Percentiles rank a stretch among this genome's conserved stretches.
Evolutionary conservation across 2,888 invertebrate species (phyloP).

Genomic region (Lepas anatifera): DNA sequence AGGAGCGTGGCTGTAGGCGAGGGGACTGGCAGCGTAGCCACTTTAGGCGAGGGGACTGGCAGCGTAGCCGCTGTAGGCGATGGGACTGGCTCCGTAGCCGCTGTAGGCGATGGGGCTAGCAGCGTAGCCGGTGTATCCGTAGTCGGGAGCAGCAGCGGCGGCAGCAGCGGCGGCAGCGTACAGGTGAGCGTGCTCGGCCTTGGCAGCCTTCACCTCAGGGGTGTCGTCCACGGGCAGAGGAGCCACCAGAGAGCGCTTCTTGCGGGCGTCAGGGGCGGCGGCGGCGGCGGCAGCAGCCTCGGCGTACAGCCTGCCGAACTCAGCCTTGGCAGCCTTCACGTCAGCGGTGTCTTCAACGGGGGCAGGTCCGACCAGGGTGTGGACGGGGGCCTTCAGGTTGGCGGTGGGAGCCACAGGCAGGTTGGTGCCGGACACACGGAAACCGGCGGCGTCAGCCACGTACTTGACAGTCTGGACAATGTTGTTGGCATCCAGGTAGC

Average conservation of each 20-base stretch:
- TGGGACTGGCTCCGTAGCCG: too few relatives aligned
- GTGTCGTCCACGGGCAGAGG: background rate
- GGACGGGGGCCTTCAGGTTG: constrained; percentile 16
- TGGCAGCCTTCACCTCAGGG: background rate
- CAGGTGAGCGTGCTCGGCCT: background rate
- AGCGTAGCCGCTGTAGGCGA: too few relatives aligned
- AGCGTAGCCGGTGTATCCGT: too few relatives aligned
- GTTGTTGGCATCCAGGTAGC: constrained; percentile 31
- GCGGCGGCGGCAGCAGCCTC: constrained; percentile 20
- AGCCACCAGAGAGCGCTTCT: background rate
- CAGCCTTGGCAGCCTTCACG: constrained; percentile 32
- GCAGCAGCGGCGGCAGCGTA: background rate
- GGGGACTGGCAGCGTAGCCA: too few relatives aligned
- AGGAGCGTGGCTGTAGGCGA: too few relatives aligned
- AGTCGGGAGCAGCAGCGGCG: background rate
- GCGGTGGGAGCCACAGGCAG: constrained; percentile 36
- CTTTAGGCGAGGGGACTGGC: too few relatives aligned
- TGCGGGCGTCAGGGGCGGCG: background rate
- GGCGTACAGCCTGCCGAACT: background rate
- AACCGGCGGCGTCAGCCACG: constrained; percentile 37
- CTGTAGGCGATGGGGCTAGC: too few relatives aligned
- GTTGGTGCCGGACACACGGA: constrained; percentile 49
- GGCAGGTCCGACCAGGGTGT: constrained; percentile 27
- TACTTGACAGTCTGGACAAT: constrained; percentile 41
- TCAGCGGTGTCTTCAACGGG: constrained; percentile 33